Evolutionary conservation across 1,140 invertebrate genomes (phyloP).

Genomic region (Brachionus manjavacas): DNA sequence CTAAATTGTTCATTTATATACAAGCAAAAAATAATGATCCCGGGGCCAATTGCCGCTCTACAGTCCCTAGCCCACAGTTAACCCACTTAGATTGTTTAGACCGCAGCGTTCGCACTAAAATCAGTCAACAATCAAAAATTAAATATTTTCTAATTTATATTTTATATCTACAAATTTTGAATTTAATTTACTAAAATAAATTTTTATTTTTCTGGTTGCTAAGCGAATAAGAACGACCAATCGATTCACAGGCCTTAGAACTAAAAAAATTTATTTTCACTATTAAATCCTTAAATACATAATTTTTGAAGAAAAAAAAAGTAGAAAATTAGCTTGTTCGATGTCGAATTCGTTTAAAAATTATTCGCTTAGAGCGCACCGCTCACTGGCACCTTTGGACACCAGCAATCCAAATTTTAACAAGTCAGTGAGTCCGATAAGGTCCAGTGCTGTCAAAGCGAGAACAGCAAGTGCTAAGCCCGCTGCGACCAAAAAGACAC

Average conservation of each 20-base stretch:
- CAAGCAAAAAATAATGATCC: background rate
- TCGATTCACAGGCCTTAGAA: background rate
- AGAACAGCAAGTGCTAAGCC: background rate
- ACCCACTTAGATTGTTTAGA: background rate
- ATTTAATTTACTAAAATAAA: background rate
- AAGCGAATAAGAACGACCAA: constrained; percentile 14
- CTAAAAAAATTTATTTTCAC: background rate
- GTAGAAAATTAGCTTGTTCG: background rate
- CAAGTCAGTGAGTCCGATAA: constrained; percentile 5
- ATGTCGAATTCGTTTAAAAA: constrained; percentile 24
- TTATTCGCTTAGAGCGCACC: background rate
- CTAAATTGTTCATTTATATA: background rate
- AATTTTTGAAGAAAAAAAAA: constrained; percentile 26
- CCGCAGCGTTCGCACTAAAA: background rate
- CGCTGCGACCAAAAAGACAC: background rate
- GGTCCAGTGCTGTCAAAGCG: background rate
- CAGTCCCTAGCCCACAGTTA: background rate
- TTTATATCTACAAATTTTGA: background rate
- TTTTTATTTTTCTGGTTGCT: background rate
- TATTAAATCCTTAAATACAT: constrained; percentile 35
- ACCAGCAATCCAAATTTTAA: constrained; percentile 41
- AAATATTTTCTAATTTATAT: constrained; percentile 9
- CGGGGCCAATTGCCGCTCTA: background rate
- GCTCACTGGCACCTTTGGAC: constrained; percentile 24
- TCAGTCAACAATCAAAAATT: constrained; percentile 21